Evolutionary conservation across 92 coral and sea anemone species (phyloP).

Genomic region (Nematostella vectensis): DNA sequence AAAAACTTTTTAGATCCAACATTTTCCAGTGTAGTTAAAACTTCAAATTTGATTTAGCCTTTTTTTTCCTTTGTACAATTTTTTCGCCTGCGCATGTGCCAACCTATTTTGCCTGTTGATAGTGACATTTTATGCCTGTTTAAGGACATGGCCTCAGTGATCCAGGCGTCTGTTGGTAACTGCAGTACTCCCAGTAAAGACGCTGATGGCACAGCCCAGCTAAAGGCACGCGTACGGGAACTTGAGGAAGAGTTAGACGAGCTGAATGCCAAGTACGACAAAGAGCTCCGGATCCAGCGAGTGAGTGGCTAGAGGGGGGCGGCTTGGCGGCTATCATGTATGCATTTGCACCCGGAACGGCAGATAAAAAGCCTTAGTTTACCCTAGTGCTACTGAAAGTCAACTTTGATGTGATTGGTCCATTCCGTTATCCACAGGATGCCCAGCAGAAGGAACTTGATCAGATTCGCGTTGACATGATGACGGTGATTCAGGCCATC

Average conservation of each 20-base stretch:
- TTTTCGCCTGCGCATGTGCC: no score
- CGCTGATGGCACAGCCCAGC: conserved; percentile 33
- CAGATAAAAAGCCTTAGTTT: no score
- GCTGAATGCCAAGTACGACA: conserved; percentile 57
- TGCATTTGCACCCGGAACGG: no score
- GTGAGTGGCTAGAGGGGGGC: conserved; percentile 18
- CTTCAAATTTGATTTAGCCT: no score
- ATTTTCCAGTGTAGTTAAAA: no score
- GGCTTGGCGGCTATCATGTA: no score
- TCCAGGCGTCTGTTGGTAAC: conserved; percentile 64
- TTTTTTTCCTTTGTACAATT: no score
- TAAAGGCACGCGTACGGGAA: conserved; percentile 50
- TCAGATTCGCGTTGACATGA: conserved; percentile 93
- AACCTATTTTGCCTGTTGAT: no score
- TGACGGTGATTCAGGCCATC: conserved; percentile 94
- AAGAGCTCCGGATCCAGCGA: conserved; percentile 68
- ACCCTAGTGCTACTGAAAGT: no score
- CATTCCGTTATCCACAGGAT: conserved; percentile 66
- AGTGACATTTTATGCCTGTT: no score
- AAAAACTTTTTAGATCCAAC: no score
- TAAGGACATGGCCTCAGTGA: conserved; percentile 74
- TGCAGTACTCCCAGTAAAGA: conserved; percentile 59
- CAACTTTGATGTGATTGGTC: no score
- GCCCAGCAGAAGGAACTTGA: conserved; percentile 88
- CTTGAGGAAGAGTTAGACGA: conserved; percentile 70